Evolutionary conservation across 2,888 invertebrate genomes (phyloP), one percentile per base, ranked within the genome.

Genomic region (Bugula neritina): DNA sequence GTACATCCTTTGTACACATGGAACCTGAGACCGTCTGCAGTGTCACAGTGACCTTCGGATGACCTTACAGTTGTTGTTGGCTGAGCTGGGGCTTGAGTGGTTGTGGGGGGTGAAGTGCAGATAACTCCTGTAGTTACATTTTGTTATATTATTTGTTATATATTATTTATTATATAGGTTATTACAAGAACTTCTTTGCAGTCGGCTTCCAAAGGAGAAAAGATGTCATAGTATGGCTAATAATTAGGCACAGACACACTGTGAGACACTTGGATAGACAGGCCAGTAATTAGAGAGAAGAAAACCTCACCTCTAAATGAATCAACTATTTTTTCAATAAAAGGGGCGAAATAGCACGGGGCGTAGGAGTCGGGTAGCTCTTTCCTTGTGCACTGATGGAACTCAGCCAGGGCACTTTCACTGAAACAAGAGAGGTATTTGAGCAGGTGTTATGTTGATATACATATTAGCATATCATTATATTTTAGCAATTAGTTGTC

Each of bases 301-400:
- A n/a, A n/a, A 25, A 31, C 31, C 63, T 63, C 27, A 63, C 63
- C 63, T 63, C 63, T 63, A 27, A 27, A 13, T 21, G 25, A 13
- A 31, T 31, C 31, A 5, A 63, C 63, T 31, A 63, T 63, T 34
- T 27, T 25, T 31, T 63, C 29, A 29, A 25, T 10, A 10, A 21
- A 63, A n/a, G 21, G 25, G n/a, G 29, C 31, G 31, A 63, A 63
- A 31, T 63, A 63, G 63, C 63, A 63, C 5, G 63, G 63, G 27
- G 31, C 63, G 10, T 29, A 21, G 1, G 25, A 21, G 17, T 13
- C 5, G 21, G 29, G 13, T 5, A 63, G 34, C 27, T 63, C 63
- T n/a, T 25, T 17, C 13, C 27, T 63, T 21, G 27, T 27, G 27
- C 63, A 63, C 31, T 63, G 31, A 13, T 25, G 27, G 31, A 63